Evolutionary conservation across 2,888 invertebrate species (phyloP).

Genomic region (Candidula unifasciata): DNA sequence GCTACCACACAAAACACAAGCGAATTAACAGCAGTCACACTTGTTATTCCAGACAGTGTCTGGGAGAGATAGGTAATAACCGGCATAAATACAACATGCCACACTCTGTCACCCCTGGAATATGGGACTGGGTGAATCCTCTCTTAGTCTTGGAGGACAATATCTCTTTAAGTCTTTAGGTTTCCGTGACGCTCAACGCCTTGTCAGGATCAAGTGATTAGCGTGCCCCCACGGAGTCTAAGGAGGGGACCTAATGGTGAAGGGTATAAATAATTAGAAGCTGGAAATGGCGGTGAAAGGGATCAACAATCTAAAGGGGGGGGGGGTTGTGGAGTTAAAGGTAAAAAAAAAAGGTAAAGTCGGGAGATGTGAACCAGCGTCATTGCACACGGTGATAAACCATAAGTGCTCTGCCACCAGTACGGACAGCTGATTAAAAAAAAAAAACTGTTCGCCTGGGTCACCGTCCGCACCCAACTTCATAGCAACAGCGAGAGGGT

Average conservation of each 20-base stretch:
- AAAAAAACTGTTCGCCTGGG: too few species aligned
- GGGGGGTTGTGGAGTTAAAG: background rate
- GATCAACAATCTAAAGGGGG: background rate
- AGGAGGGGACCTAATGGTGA: background rate
- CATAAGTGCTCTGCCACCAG: too few species aligned
- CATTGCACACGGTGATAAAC: too few species aligned
- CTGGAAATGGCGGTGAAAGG: background rate
- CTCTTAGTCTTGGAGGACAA: background rate
- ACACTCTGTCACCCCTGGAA: background rate
- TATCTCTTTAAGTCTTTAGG: background rate
- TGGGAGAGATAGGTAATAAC: background rate
- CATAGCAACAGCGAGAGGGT: too few species aligned
- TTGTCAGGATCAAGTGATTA: background rate
- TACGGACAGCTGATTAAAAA: too few species aligned
- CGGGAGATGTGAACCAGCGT: too few species aligned
- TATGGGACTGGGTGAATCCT: background rate
- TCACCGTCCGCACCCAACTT: too few species aligned
- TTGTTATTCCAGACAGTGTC: constrained; percentile 7
- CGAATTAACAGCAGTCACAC: background rate
- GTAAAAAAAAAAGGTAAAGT: too few species aligned
- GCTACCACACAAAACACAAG: background rate
- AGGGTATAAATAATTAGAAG: background rate
- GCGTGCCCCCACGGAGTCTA: background rate
- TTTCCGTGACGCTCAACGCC: background rate
- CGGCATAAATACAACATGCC: background rate